phyloP scores from a whole-genome alignment of 1,140 invertebrate genomes.

The Ooceraea biroi region DNA sequence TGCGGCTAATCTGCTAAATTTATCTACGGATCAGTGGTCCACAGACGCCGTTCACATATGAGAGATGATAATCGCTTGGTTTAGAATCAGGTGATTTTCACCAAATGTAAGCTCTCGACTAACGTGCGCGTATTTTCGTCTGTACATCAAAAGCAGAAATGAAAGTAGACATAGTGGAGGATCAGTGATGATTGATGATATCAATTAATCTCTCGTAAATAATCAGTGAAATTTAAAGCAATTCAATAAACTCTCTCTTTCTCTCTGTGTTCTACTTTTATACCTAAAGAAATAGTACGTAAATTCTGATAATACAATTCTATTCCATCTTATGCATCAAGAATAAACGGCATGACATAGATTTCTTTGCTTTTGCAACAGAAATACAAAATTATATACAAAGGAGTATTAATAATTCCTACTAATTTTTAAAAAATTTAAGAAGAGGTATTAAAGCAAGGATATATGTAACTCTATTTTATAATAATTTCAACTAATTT shows the following conservation, averaged over 20 bases:
- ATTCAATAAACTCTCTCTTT: not conserved
- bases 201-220: not conserved
- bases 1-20: constrained; percentile 73
- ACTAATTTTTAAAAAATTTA: no score
- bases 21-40: constrained; percentile 70
- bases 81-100: constrained; percentile 63
- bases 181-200: not conserved
- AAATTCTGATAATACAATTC: no score
- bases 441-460: not conserved
- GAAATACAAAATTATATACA: no score
- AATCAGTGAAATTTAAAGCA: not conserved
- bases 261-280: not conserved
- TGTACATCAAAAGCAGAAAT: constrained; percentile 33
- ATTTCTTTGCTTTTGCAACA: not conserved
- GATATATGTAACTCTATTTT: not conserved
- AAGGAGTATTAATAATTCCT: not conserved
- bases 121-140: not conserved
- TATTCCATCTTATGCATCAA: no score
- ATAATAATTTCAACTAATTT: not conserved
- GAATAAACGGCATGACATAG: not conserved
- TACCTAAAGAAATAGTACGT: no score
- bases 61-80: constrained; percentile 68
- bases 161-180: not conserved
- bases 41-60: constrained; percentile 47
- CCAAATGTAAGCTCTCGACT: constrained; percentile 8